phyloP scores from a whole-genome alignment of 2,888 invertebrate species.

The Sinohyriopsis cumingii region DNA sequence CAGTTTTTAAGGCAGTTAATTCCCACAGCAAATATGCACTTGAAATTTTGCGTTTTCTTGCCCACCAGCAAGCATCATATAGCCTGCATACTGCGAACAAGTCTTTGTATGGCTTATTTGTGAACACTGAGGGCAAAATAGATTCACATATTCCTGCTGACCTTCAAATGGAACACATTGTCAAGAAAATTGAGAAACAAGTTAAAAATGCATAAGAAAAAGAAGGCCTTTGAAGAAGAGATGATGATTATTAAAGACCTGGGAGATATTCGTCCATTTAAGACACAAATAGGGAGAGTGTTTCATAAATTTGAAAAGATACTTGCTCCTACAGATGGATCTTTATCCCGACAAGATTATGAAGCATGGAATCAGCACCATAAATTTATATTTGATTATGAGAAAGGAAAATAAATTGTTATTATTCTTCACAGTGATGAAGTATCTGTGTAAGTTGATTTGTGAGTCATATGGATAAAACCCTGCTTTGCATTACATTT shows the following conservation, averaged over 20 bases:
- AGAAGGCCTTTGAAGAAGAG: constrained; percentile 4
- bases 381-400: too few species aligned
- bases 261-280: not conserved
- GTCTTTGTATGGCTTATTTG: constrained; percentile 11
- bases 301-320: not conserved
- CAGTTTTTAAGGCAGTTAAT: too few species aligned
- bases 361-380: too few species aligned
- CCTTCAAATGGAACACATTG: constrained; percentile 10
- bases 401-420: too few species aligned
- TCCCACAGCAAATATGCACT: constrained; percentile 5
- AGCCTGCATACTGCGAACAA: constrained; percentile 4
- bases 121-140: constrained; percentile 8
- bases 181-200: constrained; percentile 1
- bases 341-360: too few species aligned
- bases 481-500: too few species aligned
- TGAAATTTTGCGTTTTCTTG: constrained; percentile 9
- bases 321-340: not conserved
- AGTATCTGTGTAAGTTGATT: too few species aligned
- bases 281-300: not conserved
- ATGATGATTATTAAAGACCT: constrained; percentile 1
- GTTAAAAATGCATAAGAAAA: constrained; percentile 5
- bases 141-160: constrained; percentile 9
- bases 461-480: too few species aligned
- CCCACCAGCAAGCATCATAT: constrained; percentile 4
- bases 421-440: too few species aligned